phyloP scores from a whole-genome alignment of 1,140 invertebrate genomes.

The Bombus vancouverensis region DNA sequence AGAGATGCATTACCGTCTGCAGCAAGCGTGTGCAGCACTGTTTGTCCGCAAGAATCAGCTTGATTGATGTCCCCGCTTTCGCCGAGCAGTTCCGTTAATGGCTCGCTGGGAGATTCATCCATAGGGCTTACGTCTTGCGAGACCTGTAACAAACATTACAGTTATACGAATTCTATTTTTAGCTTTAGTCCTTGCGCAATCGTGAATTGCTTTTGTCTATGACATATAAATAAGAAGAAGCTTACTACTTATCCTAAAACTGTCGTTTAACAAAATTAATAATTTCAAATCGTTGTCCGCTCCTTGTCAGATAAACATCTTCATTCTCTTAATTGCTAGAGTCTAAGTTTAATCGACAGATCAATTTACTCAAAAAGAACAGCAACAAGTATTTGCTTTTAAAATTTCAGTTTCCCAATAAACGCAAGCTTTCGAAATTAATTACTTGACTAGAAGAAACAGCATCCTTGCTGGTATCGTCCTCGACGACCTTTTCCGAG shows the following conservation, averaged over 20 bases:
- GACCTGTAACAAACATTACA: conserved; percentile 62
- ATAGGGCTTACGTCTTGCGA: conserved; percentile 80
- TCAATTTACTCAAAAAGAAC: not conserved
- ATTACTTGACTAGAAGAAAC: conserved; percentile 82
- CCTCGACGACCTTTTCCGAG: conserved; percentile 81
- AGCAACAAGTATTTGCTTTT: not conserved
- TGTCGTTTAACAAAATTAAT: not conserved
- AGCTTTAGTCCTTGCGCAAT: no score
- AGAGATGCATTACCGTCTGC: conserved; percentile 88
- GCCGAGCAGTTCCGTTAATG: conserved; percentile 79
- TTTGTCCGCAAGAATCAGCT: conserved; percentile 86
- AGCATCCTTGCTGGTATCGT: conserved; percentile 81
- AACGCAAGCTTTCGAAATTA: not conserved
- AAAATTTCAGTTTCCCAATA: not conserved
- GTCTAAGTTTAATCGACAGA: not conserved
- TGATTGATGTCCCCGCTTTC: conserved; percentile 81
- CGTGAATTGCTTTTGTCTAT: no score
- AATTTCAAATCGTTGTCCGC: not conserved
- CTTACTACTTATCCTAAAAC: not conserved
- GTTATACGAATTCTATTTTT: conserved; percentile 3
- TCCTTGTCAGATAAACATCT: no score
- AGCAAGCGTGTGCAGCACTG: conserved; percentile 88
- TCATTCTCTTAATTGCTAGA: not conserved
- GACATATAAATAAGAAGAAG: not conserved
- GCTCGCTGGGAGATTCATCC: conserved; percentile 79